Base-by-base conservation (phyloP, 2,113 vertebrate genomes). In the Cephalopholis sonnerati region DNA sequence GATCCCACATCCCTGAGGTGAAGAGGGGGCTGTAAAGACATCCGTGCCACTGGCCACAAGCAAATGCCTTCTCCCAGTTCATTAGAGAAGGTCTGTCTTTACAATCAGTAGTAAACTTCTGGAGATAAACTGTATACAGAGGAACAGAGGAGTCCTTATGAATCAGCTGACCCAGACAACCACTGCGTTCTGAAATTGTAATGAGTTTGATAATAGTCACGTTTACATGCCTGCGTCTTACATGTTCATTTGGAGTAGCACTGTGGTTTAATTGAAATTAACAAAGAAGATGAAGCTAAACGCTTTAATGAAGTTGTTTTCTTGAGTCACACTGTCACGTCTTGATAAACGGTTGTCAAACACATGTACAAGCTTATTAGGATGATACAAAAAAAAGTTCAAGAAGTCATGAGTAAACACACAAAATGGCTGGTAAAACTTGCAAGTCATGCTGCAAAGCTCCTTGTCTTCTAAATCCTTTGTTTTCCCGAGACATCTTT, bases 371-470 rank as follows among this genome's bases (percentile, higher is more conserved):
- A 46, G 48, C 78, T 69, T 44, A 69, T 83, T 51, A 77, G 20
- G n/a, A 18, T 15, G 22, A 76, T n/a, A 0, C 36, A 70, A 36
- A 61, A 36, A 61, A 59, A 82, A 77, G 84, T 77, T 81, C 58
- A 74, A 50, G 44, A 86, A 88, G 68, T 87, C 74, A 69, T 15
- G n/a, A 78, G 72, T 79, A 88, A 87, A 89, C 86, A 82, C 69
- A 75, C 36, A 79, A 70, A 87, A 87, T 81, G 69, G 48, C 77
- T 87, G 75, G 63, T 91, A 22, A 82, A 81, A 84, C 68, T 74
- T 83, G 75, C 86, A 78, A 87, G 91, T 90, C 90, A 85, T 87
- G 82, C 62, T 77, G 82, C 66, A 84, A 66, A 78, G 74, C 77
- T 24, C 18, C 63, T 48, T 70, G 63, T 78, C 80, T 77, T 66